A percentile compares a stretch with the other conserved stretches of the same genome.
phyloP scores from a whole-genome alignment of 1,140 invertebrate species.

The Drosophila mauritiana region DNA sequence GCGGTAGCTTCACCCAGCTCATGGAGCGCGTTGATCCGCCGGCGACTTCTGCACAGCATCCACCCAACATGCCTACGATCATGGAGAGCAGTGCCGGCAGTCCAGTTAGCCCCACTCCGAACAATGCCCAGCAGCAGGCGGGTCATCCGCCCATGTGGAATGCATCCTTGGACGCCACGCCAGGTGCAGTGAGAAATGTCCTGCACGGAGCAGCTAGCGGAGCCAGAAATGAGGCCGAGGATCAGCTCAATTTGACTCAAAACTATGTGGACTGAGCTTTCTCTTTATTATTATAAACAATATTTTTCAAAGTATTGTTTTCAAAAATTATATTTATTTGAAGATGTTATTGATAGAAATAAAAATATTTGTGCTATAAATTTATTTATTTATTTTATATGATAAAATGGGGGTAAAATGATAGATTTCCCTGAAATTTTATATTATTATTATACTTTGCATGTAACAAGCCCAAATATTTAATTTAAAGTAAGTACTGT shows the following conservation, averaged over 20 bases:
- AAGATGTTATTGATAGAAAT: background rate
- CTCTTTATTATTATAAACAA: background rate
- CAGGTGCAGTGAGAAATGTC: constrained; percentile 54
- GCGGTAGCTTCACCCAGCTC: constrained; percentile 58
- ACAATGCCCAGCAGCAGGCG: constrained; percentile 52
- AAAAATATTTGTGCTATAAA: background rate
- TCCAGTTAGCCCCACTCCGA: constrained; percentile 33
- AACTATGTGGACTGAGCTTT: constrained; percentile 66
- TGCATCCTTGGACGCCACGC: constrained; percentile 61
- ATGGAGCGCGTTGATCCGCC: constrained; percentile 57
- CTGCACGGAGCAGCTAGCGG: constrained; percentile 29
- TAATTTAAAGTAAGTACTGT: too few relatives aligned
- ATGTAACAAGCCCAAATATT: background rate
- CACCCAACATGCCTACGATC: constrained; percentile 78
- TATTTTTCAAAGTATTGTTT: background rate
- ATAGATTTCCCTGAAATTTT: too few relatives aligned
- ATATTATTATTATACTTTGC: background rate
- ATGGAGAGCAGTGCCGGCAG: constrained; percentile 73
- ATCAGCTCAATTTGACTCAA: constrained; percentile 72
- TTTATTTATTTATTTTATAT: too few relatives aligned
- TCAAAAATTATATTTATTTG: background rate
- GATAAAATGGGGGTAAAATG: too few relatives aligned
- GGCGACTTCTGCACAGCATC: constrained; percentile 33
- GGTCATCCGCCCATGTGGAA: constrained; percentile 45
- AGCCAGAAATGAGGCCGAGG: constrained; percentile 46